Evolutionary conservation across 2,888 invertebrate genomes (phyloP), one percentile per base, ranked within the genome.

Genomic region (Barypeithes pellucidus): DNA sequence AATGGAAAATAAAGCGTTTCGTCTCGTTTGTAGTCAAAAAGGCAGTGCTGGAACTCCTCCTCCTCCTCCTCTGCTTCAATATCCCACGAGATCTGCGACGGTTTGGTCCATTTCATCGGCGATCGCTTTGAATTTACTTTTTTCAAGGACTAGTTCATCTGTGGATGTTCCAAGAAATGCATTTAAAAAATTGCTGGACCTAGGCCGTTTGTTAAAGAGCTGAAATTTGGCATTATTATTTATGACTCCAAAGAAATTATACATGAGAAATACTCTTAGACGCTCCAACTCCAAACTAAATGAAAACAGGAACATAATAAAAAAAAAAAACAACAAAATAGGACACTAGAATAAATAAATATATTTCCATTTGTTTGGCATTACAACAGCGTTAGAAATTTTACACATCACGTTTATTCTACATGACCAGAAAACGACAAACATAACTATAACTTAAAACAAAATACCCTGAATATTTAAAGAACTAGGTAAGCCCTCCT

Each of bases 71-170:
- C 50, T 57, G 63, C 50, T 68, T 74, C 92, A 96, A 88, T 95
- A 96, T 83, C 95, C 97, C 84, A 95, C 95, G 84, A 98, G 90
- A 88, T 99, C 98, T 79, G 97, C 96, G 87, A 97, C 97, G 76
- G 97, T 97, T 87, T 94, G 93, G 89, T 98, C 98, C 91, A 99
- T 93, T 89, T 99, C 98, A 86, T 98, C 97, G 82, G 97, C 97
- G 87, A 99, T 98, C 80, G 94, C 93, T 91, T 98, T 98, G 92
- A 96, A 99, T 89, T 96, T 96, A 90, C 96, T 96, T 89, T 97
- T 97, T 86, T 96, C 95, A 87, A 93, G 92, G 81, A 93, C 89
- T 84, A 96, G 90, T 85, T 95, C 95, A 88, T 95, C 96, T 96
- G 54, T 43, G 43, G 41, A 68, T 54, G 14, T 36, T 9, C 9